Base-by-base conservation (phyloP, 2,888 invertebrate species). In the Dendrolimus pini region DNA sequence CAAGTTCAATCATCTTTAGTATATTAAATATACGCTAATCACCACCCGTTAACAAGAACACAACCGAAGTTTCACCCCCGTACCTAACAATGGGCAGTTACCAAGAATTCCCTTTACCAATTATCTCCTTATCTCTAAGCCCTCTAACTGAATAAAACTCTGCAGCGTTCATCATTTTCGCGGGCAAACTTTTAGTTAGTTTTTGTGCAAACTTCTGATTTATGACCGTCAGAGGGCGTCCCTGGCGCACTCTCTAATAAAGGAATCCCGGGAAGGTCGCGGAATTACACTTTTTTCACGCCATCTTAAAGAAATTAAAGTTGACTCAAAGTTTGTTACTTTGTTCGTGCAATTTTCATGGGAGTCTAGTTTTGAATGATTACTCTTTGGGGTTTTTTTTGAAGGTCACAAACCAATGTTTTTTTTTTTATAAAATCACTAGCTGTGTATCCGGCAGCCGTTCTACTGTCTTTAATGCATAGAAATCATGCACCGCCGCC, bases 71-170 rank as follows among this genome's bases (percentile, higher is more conserved):
- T 18, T 18, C 18, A 18, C 18, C 18, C 2, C 2, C 18, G 18
- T 18, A 18, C 2, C 47, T 47, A 10, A 47, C 47, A 47, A 47
- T 10, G 10, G 47, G 10, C 47, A 18, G 2, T 1, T 30, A 8
- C 52, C 59, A 66, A 65, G 65, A 65, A 65, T 66, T 65, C 68
- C 65, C 66, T 62, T 70, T 69, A 74, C 81, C 84, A 85, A 88
- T 85, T 84, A 85, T 78, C 74, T 75, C 77, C 77, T 83, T 85
- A 87, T 87, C 85, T 82, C 66, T 65, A 3, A 18, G 18, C 67
- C 75, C 75, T 78, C 72, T 86, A 86, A 88, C 85, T 86, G 87
- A 89, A 88, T 85, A 83, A 83, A 86, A 82, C 79, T 80, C 78
- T 61, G 69, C 70, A 75, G 70, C 84, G 74, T 80, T 80, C 85